Evolutionary conservation across 2,888 invertebrate genomes (phyloP), one percentile per base, ranked within the genome.

Genomic region (Lagria hirta): DNA sequence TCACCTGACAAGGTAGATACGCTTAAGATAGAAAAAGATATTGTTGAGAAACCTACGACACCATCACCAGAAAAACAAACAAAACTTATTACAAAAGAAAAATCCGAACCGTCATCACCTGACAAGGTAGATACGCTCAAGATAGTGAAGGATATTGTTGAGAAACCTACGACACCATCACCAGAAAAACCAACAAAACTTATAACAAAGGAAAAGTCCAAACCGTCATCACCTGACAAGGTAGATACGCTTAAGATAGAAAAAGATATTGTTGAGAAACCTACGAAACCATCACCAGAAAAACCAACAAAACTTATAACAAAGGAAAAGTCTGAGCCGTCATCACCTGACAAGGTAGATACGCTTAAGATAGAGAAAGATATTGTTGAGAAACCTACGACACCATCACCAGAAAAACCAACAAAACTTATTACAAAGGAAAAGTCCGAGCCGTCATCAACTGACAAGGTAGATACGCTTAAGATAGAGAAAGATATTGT

Each of bases 301-400:
- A 30, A 48, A 35, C 28, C 35, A 13, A 30, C 35, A 3, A 10
- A 27, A 13, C 21, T 17, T n/a, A 29, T n/a, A n/a, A n/a, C n/a
- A n/a, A n/a, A n/a, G n/a, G n/a, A n/a, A n/a, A n/a, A n/a, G n/a
- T n/a, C n/a, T n/a, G n/a, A n/a, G n/a, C n/a, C n/a, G n/a, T n/a
- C n/a, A n/a, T n/a, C n/a, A n/a, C n/a, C n/a, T n/a, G n/a, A n/a
- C n/a, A n/a, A n/a, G n/a, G n/a, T n/a, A n/a, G n/a, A n/a, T n/a
- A n/a, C n/a, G n/a, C n/a, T n/a, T n/a, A n/a, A n/a, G n/a, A n/a
- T n/a, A n/a, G n/a, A n/a, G n/a, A n/a, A n/a, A n/a, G n/a, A n/a
- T n/a, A n/a, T n/a, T n/a, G n/a, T n/a, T n/a, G n/a, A n/a, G n/a
- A n/a, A n/a, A n/a, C n/a, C n/a, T n/a, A n/a, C n/a, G n/a, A n/a